Evolutionary conservation across 1,140 invertebrate species (phyloP).

Genomic region (Copidosoma floridanum): DNA sequence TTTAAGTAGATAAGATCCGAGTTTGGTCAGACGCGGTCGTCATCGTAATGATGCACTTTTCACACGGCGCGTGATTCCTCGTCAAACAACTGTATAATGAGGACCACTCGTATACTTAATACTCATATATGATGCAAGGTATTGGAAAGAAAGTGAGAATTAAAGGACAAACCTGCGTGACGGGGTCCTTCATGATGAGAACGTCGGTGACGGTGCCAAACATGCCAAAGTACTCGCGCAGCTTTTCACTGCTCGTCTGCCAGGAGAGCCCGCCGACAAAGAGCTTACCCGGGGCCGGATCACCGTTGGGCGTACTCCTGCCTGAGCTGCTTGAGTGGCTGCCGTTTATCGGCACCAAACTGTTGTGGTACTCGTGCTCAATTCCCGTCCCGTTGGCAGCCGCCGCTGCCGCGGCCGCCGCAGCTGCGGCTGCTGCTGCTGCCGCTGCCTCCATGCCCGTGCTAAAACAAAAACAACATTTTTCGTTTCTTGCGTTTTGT

Average conservation of each 20-base stretch:
- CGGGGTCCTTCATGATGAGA: conserved; percentile 90
- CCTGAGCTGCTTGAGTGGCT: conserved; percentile 68
- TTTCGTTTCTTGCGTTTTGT: background rate
- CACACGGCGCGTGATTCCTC: too few species aligned
- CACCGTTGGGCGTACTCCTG: conserved; percentile 69
- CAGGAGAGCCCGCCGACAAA: conserved; percentile 89
- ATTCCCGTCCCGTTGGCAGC: conserved; percentile 45
- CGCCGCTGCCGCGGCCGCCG: conserved; percentile 38
- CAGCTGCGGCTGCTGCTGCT: conserved; percentile 49
- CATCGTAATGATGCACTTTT: too few species aligned
- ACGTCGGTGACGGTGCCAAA: conserved; percentile 90
- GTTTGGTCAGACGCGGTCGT: too few species aligned
- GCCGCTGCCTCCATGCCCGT: conserved; percentile 59
- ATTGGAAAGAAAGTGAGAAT: too few species aligned
- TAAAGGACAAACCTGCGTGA: conserved; percentile 74
- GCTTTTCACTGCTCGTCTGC: conserved; percentile 88
- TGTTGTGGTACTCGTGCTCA: conserved; percentile 64
- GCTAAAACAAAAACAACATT: conserved; percentile 49
- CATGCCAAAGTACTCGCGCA: conserved; percentile 87
- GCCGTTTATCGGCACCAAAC: conserved; percentile 58
- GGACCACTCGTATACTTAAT: too few species aligned
- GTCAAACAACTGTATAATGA: too few species aligned
- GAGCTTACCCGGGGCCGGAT: conserved; percentile 82
- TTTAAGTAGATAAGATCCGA: too few species aligned
- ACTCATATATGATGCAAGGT: too few species aligned